A percentile compares a stretch with the other conserved stretches of the same genome.
Conservation (phyloP, 2,888 invertebrate genomes). For the Antitype chi region DNA sequence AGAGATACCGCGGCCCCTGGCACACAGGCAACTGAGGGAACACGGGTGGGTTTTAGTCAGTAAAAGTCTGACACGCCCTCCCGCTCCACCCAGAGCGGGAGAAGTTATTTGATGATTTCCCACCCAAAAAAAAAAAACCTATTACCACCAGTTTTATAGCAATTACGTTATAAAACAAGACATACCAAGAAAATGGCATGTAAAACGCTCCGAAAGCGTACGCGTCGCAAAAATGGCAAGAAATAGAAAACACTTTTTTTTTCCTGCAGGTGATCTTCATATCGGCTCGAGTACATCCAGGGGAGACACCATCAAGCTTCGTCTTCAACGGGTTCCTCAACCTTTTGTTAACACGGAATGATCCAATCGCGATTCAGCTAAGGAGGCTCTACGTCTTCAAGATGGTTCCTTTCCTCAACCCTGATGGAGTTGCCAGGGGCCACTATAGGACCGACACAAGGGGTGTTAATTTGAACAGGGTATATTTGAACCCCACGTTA, state of each 20-base stretch:
- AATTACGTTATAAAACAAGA: slow-evolving; percentile 58
- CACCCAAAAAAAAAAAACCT: too few relatives aligned
- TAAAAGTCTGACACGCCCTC: too few relatives aligned
- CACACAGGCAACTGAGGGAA: too few relatives aligned
- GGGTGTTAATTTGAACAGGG: slow-evolving; percentile 96
- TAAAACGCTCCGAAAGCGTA: slow-evolving; percentile 49
- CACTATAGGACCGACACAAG: slow-evolving; percentile 96
- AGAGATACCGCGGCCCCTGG: too few relatives aligned
- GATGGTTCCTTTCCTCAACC: slow-evolving; percentile 97
- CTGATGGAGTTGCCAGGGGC: slow-evolving; percentile 96
- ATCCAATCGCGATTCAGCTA: slow-evolving; percentile 93
- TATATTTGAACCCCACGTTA: slow-evolving; percentile 95
- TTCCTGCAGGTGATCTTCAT: slow-evolving; percentile 93
- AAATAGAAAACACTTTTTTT: slow-evolving; percentile 33
- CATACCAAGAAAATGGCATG: slow-evolving; percentile 50
- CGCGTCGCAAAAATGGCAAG: slow-evolving; percentile 54
- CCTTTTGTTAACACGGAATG: slow-evolving; percentile 93
- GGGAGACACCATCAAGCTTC: slow-evolving; percentile 97
- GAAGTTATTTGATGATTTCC: too few relatives aligned
- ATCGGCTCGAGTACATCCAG: slow-evolving; percentile 97
- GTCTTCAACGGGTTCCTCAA: slow-evolving; percentile 97
- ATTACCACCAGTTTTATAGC: slow-evolving; percentile 42
- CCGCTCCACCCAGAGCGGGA: too few relatives aligned
- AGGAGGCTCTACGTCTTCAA: slow-evolving; percentile 96
- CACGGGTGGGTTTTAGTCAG: too few relatives aligned